phyloP scores from a whole-genome alignment of 2,113 vertebrate genomes.

The Globicephala melas region DNA sequence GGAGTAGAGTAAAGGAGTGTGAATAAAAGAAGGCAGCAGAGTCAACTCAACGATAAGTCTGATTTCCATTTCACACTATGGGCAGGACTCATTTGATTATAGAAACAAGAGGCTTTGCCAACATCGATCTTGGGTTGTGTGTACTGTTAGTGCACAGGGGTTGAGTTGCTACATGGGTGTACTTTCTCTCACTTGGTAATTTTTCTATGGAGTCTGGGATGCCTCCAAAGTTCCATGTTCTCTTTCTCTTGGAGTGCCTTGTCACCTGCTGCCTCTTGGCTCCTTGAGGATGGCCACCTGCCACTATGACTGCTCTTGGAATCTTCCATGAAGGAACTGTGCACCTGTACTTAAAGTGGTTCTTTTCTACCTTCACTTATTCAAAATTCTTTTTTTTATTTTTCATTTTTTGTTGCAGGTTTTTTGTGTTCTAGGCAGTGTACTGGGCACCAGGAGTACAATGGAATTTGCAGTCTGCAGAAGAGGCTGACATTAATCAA shows the following conservation, averaged over 20 bases:
- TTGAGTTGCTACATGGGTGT: not conserved
- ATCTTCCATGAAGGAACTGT: not conserved
- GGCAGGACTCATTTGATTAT: not conserved
- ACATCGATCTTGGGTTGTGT: not conserved
- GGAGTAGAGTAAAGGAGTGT: not conserved
- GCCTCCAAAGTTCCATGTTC: too few species aligned
- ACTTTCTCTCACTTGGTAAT: not conserved
- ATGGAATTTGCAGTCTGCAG: not conserved
- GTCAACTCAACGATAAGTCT: not conserved
- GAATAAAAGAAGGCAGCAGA: not conserved
- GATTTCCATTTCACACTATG: not conserved
- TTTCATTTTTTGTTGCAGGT: not conserved
- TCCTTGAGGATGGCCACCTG: rapidly evolving
- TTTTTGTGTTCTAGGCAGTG: not conserved
- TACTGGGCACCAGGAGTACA: not conserved
- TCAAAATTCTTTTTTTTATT: not conserved
- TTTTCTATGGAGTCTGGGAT: not conserved
- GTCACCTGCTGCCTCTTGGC: not conserved
- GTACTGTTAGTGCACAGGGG: not conserved
- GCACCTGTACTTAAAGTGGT: not conserved
- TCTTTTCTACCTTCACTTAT: not conserved
- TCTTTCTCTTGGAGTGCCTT: not conserved
- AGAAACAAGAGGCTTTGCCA: not conserved
- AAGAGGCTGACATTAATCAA: not conserved
- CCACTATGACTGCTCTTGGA: rapidly evolving